A percentile compares a stretch with the other conserved stretches of the same genome.
Conservation (phyloP, 2,113 vertebrate genomes). For the Vombatus ursinus region DNA sequence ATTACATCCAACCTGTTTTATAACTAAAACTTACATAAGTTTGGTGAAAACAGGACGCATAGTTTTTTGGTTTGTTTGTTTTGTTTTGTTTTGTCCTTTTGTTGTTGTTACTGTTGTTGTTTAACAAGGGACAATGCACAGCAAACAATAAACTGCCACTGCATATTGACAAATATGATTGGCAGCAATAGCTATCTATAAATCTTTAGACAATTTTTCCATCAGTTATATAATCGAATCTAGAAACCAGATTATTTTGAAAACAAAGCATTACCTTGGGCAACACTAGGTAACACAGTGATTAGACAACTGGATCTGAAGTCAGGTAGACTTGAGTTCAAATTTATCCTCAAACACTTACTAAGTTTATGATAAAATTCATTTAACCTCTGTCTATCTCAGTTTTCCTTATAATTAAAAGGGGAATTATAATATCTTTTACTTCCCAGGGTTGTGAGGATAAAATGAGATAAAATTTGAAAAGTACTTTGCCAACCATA, state of each 20-base stretch:
- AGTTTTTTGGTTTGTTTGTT: neutral
- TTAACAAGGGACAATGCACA: neutral
- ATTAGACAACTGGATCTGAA: neutral
- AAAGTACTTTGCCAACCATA: neutral
- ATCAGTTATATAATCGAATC: neutral
- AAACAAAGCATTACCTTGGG: neutral
- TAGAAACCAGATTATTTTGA: neutral
- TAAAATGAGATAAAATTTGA: neutral
- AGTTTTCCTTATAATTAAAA: neutral
- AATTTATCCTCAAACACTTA: neutral
- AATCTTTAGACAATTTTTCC: neutral
- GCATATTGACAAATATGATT: neutral
- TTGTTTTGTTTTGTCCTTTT: neutral
- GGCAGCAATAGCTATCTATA: neutral
- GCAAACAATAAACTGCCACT: neutral
- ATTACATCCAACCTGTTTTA: neutral
- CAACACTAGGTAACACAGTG: neutral
- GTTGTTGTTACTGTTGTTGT: too few species aligned
- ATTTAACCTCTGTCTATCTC: neutral
- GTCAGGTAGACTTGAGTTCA: neutral
- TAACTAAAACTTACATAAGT: neutral
- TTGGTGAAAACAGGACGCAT: neutral
- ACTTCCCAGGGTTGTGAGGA: neutral
- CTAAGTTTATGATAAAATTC: neutral
- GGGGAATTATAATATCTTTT: too few species aligned